phyloP scores from a whole-genome alignment of 2,888 invertebrate genomes.

The Laspeyria flexula region DNA sequence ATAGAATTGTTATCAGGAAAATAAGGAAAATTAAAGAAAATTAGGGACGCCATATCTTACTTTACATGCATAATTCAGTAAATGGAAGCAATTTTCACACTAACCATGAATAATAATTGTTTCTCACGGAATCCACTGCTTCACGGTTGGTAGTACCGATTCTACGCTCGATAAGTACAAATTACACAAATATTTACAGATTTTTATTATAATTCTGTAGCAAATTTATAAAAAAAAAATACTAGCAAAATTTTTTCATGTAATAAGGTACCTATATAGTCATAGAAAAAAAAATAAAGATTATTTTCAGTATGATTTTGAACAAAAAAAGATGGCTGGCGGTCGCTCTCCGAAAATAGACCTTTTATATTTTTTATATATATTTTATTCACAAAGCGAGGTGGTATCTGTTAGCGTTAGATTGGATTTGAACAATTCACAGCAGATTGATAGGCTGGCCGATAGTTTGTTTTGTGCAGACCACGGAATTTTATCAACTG shows the following conservation, averaged over 20 bases:
- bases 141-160: slow-evolving; percentile 50
- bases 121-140: slow-evolving; percentile 57
- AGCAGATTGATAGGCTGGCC: slow-evolving; percentile 53
- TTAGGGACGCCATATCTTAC: slow-evolving; percentile 35
- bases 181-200: slow-evolving; percentile 25
- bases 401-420: slow-evolving; percentile 46
- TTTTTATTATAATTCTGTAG: slow-evolving; percentile 9
- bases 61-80: slow-evolving; percentile 53
- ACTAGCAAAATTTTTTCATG: too few relatives aligned
- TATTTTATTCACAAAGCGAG: slow-evolving; percentile 38
- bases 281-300: too few relatives aligned
- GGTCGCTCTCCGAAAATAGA: slow-evolving; percentile 2
- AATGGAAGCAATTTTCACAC: slow-evolving; percentile 62
- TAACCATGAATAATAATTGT: slow-evolving; percentile 53
- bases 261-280: too few relatives aligned
- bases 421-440: slow-evolving; percentile 60
- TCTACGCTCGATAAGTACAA: slow-evolving; percentile 36
- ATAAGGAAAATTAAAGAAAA: slow-evolving; percentile 46
- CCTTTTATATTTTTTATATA: slow-evolving; percentile 27
- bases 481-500: slow-evolving; percentile 60
- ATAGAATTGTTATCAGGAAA: slow-evolving; percentile 17
- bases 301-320: too few relatives aligned
- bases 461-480: slow-evolving; percentile 47
- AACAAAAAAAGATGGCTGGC: neutral
- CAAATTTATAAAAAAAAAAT: neutral